These are phyloP conservation scores for Argya squamiceps DNA, from an alignment of 2,797 vertebrate species.

Conservation along the genomic window DNA sequence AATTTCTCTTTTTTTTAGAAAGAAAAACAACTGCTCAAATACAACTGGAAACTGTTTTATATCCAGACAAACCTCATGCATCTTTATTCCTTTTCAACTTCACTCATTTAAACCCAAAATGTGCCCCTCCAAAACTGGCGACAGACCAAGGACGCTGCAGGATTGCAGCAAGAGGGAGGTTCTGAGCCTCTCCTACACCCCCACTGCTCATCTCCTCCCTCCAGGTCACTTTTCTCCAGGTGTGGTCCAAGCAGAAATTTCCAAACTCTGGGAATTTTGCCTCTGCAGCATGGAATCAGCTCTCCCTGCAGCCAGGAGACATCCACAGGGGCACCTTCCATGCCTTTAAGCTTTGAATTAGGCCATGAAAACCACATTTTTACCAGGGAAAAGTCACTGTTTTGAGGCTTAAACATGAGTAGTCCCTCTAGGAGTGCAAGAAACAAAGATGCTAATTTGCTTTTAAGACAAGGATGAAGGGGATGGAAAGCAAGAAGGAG, in stretches of 20 bases:
- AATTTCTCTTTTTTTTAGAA: fast-evolving
- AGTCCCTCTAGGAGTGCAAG: fast-evolving
- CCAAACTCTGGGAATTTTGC: background rate
- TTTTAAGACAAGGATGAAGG: background rate
- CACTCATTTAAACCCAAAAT: background rate
- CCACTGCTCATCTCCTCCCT: background rate
- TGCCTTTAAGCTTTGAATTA: fast-evolving
- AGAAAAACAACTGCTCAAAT: background rate
- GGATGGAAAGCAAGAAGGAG: background rate
- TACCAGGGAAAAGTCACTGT: fast-evolving
- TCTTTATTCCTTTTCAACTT: background rate
- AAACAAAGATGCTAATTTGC: background rate
- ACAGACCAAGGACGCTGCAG: background rate
- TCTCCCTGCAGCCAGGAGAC: background rate
- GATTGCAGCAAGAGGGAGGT: background rate
- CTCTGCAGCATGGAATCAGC: background rate
- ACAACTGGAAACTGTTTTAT: background rate
- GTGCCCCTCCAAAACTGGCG: background rate
- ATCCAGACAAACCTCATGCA: fast-evolving
- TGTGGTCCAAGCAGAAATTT: background rate
- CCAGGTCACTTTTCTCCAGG: background rate
- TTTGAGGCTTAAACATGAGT: background rate
- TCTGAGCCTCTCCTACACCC: background rate
- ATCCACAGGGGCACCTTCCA: fast-evolving
- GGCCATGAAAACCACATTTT: fast-evolving